Percentiles rank a stretch among this genome's conserved stretches.
These are phyloP conservation scores for Callithrix jacchus DNA, from an alignment of 2,113 vertebrate genomes.

Conservation along the genomic window DNA sequence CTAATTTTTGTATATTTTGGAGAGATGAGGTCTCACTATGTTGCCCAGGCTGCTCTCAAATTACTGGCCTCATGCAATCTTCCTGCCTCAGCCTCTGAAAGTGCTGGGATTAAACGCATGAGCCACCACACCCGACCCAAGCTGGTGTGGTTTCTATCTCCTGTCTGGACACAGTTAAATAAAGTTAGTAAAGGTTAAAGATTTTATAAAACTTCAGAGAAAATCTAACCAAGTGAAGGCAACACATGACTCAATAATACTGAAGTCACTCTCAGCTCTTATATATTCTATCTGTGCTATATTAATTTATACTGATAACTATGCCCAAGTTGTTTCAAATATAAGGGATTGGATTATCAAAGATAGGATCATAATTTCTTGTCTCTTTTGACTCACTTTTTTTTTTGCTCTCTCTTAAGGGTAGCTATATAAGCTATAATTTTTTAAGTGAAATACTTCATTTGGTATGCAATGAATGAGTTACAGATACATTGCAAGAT, in stretches of 20 bases:
- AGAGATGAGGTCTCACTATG: neutral
- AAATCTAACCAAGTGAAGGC: neutral
- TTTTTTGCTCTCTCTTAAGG: neutral
- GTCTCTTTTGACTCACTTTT: neutral
- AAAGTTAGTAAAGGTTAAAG: neutral
- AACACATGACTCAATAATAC: neutral
- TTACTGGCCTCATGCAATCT: neutral
- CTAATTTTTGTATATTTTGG: neutral
- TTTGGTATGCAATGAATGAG: neutral
- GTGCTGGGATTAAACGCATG: neutral
- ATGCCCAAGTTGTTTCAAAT: constrained; percentile 29
- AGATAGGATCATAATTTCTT: neutral
- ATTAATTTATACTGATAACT: constrained; percentile 4
- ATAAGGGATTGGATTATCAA: neutral
- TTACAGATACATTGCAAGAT: constrained; percentile 14
- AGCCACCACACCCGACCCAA: neutral
- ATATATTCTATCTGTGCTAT: neutral
- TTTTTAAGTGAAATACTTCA: neutral
- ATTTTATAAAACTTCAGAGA: constrained; percentile 29
- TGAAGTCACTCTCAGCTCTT: neutral
- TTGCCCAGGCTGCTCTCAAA: neutral
- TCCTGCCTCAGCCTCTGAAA: neutral
- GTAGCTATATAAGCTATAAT: constrained; percentile 37
- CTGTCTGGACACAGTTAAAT: neutral
- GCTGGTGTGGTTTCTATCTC: neutral